Evolutionary conservation across 1,140 invertebrate genomes (phyloP), one percentile per base, ranked within the genome.

Genomic region (Asobara japonica): DNA sequence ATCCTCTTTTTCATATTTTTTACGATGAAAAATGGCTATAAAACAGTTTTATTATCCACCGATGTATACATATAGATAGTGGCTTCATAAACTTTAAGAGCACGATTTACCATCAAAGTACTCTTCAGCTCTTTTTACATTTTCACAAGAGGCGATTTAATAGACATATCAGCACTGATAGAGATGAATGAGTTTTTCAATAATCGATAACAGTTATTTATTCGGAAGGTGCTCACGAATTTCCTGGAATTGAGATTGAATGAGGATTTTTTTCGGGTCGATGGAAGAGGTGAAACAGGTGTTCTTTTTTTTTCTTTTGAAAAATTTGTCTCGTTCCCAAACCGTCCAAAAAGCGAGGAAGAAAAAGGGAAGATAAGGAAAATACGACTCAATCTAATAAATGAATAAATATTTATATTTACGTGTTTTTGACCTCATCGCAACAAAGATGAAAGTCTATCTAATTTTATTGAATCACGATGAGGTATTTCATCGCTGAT

Each of bases 361-460:
- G n/a, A n/a, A n/a, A n/a, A n/a, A n/a, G n/a, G n/a, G n/a, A n/a
- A n/a, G n/a, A n/a, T n/a, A 56, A 30, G 60, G 70, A 72, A 41
- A 61, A 74, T 64, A 61, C 69, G 20, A 67, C 71, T 74, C 48
- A 71, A 36, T 36, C 61, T 74, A 65, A 74, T 76, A 31, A 72
- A 69, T 16, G 22, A 48, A 70, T 56, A 11, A 61, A 75, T 69
- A 56, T 56, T 11, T 66, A 61, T 64, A 36, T 65, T 51, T 65
- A 65, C 60, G 75, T 74, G 77, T 56, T 66, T 60, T 78, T 66
- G 79, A 82, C 84, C 84, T 84, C 84, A 78, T 84, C 78, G 79
- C 82, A 86, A 84, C 83, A 83, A 78, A 79, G 75, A 84, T 84
- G 83, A 84, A 84, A 84, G 83, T 85, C 80, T 79, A 76, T 79